Evolutionary conservation across 2,888 invertebrate genomes (phyloP).

Genomic region (Machimus rusticus): DNA sequence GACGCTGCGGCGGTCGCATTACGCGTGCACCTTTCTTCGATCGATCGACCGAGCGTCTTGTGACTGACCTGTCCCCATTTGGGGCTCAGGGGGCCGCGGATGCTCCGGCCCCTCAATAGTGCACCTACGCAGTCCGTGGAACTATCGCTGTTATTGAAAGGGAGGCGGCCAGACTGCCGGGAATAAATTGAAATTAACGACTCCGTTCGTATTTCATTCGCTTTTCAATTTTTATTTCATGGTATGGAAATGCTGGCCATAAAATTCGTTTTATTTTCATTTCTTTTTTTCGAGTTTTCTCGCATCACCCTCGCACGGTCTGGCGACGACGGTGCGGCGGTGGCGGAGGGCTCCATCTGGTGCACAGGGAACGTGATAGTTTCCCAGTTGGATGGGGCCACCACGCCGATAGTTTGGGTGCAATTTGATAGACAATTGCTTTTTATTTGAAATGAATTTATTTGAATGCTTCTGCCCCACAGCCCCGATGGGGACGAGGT

Average conservation of each 20-base stretch:
- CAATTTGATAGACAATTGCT: not conserved
- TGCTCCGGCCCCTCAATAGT: not conserved
- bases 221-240: slow-evolving; percentile 5
- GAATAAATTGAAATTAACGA: slow-evolving; percentile 12
- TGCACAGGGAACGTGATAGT: not conserved
- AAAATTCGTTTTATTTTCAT: not conserved
- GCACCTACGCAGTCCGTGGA: not conserved
- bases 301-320: not conserved
- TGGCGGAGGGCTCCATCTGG: not conserved
- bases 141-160: not conserved
- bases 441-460: not conserved
- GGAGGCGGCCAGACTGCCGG: not conserved
- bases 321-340: not conserved
- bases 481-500: not conserved
- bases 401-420: not conserved
- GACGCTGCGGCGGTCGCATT: not conserved
- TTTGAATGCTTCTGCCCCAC: not conserved
- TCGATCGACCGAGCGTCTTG: not conserved
- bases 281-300: not conserved
- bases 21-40: slow-evolving; percentile 20
- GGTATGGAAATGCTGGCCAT: not conserved
- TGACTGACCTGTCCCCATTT: not conserved
- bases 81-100: not conserved
- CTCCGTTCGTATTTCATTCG: not conserved
- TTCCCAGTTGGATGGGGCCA: not conserved